Evolutionary conservation across 2,113 vertebrate species (phyloP), one percentile per base, ranked within the genome.

Genomic region (Muntiacus reevesi): DNA sequence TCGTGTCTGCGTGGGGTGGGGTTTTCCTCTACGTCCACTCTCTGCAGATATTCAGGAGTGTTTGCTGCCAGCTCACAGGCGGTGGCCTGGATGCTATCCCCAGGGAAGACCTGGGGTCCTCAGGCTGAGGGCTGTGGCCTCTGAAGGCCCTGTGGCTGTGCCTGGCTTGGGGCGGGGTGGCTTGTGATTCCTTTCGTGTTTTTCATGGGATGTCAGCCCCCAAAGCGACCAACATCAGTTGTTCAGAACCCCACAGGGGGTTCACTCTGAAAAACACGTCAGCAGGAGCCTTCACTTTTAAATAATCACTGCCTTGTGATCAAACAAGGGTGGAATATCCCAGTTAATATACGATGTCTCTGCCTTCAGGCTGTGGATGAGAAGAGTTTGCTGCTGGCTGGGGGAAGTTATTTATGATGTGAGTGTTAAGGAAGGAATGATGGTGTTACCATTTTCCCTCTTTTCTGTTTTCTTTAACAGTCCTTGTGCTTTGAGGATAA

Each of bases 271-370:
- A 92, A 95, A 97, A 84, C 45, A 74, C 40, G 62, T 36, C 45
- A 85, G 21, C 36, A 64, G 94, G 96, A 94, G 15, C 13, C 82
- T 60, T 97, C 59, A 62, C 91, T 67, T 98, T 97, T 97, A 97
- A 83, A 86, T 97, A 97, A 98, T 97, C 30, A 6, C 90, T 84
- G 6, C 62, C 81, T 97, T 97, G 91, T 94, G 91, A 88, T 97
- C 83, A 95, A 85, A 95, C 17, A 17, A 36, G 28, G 52, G 87
- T 93, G 67, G 47, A 67, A 52, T 67, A 64, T 82, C 94, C 59
- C 89, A 89, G 52, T 84, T 67, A 89, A 93, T 97, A 98, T 93
- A 97, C 93, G 98, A 74, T 91, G 62, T 92, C 94, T 97, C 30
- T 96, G 54, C 85, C 93, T 95, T 84, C 87, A 95, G 47, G 7